Evolutionary conservation across 2,888 invertebrate species (phyloP), one percentile per base, ranked within the genome.

Genomic region (Rhingia campestris): DNA sequence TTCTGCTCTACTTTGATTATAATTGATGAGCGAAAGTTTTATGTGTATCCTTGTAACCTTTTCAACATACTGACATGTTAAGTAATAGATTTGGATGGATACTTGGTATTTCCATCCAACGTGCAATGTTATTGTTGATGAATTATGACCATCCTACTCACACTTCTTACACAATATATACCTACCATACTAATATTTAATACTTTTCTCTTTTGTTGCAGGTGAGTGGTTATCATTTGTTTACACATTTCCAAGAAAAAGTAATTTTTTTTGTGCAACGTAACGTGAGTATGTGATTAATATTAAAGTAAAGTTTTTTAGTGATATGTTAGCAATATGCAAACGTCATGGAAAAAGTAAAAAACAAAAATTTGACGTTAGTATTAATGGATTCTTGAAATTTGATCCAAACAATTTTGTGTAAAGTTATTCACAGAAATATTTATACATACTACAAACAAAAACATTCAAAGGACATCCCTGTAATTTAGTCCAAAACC

Each of bases 151-250:
- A 59, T 14, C 33, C 51, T 30, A 4, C 12, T 41, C 22, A 4
- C 53, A 33, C 12, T 30, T 5, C 32, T 12, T 39, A 14, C 32
- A 14, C 4, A 2, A 22, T 12, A n/a, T 7, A 39, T 9, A 53
- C 10, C 2, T 12, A 45, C 12, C 9, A 3, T 22, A 22, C 49
- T 4, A 14, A 10, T 32, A 32, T 72, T 33, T 9, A 30, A 12
- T 35, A 49, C 5, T 64, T 47, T 14, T 64, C 7, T 53, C 30
- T 61, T 35, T 69, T 41, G 37, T 76, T 76, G n/a, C 75, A 76
- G 75, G 75, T 76, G 59, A 76, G 75, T 75, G 37, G 14, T 14
- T n/a, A 43, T 41, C 6, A 32, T 45, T 39, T 2, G 39, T 49
- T 33, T 37, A 37, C 56, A 58, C 51, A 30, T 56, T 59, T 47